Base-by-base conservation (phyloP, 2,113 vertebrate species). In the Sula dactylatra region DNA sequence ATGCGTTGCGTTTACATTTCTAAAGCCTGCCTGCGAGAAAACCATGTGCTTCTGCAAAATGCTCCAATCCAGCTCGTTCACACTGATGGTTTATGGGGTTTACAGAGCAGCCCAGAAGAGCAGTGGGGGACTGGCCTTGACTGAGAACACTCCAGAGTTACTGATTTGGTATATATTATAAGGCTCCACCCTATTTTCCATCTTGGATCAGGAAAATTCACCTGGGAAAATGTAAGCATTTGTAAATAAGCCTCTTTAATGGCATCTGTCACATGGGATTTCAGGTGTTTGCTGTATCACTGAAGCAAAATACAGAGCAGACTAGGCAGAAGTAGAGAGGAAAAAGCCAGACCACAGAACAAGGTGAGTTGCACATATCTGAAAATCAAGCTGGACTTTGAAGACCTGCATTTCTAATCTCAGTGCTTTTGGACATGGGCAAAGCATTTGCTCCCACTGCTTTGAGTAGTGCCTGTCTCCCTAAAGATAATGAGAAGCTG, bases 1-100 rank as follows among this genome's bases (percentile, higher is more conserved):
- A 49, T 4, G 22, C 6, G 3, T 97, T 4, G 22, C 6, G 3
- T 97, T 97, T 95, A 96, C 82, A 93, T 97, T 96, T 96, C 92
- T 96, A 84, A 96, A 94, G 69, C 50, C 67, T 96, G 49, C 87
- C 81, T 91, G 34, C 6, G 2, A 94, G 74, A 96, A 79, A 90
- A 79, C 40, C 8, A 8, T 32, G 31, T 16, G 11, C n/a, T 88
- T 59, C 73, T 90, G 29, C 65, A 89, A 45, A 79, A 47, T 24
- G 8, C 27, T 80, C 50, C 34, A 62, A 25, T 38, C 64, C 81
- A 72, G 14, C 38, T 61, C 6, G 3, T 40, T 66, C 52, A 12
- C 13, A 38, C 11, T 3, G 4, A 13, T 1, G 34, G 67, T 36
- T 78, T 66, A 44, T 22, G 34, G 8, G 34, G 8, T 32, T 70